Evolutionary conservation across 2,113 vertebrate species (phyloP).

Genomic region (Synchiropus splendidus): DNA sequence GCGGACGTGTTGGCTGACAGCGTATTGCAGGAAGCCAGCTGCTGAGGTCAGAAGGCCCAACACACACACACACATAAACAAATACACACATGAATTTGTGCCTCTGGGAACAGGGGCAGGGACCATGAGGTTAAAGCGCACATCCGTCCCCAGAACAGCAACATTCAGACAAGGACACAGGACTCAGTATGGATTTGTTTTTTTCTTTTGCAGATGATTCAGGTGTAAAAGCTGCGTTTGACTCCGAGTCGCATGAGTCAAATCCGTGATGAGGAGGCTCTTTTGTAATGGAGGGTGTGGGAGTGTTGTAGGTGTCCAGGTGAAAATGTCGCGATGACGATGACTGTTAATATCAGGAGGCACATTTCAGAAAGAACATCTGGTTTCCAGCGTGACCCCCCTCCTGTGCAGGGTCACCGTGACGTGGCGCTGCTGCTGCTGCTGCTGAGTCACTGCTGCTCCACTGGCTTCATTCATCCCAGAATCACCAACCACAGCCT

Average conservation of each 20-base stretch:
- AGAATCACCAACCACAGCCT: constrained; percentile 2
- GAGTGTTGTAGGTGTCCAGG: constrained; percentile 30
- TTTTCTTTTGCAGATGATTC: no score
- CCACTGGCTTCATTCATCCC: constrained; percentile 30
- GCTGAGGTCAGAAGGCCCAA: constrained; percentile 32
- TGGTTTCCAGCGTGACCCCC: constrained; percentile 29
- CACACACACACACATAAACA: constrained; percentile 9
- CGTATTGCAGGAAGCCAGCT: constrained; percentile 48
- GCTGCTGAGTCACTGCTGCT: constrained; percentile 32
- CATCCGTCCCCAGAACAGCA: constrained; percentile 40
- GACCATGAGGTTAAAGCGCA: constrained; percentile 56
- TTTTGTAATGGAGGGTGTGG: constrained; percentile 9
- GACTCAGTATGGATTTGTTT: constrained; percentile 28
- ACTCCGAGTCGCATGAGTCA: neutral
- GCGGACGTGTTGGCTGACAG: no score
- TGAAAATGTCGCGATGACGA: constrained; percentile 26
- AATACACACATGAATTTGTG: constrained; percentile 7
- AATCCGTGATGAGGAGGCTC: neutral
- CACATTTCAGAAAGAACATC: constrained; percentile 22
- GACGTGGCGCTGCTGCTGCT: no score
- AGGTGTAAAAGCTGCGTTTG: constrained; percentile 14
- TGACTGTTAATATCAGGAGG: constrained; percentile 19
- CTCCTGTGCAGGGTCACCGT: constrained; percentile 23
- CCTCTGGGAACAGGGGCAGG: constrained; percentile 46
- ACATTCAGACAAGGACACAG: constrained; percentile 28